phyloP scores from a whole-genome alignment of 2,888 invertebrate genomes.

The Hypercompe scribonia region DNA sequence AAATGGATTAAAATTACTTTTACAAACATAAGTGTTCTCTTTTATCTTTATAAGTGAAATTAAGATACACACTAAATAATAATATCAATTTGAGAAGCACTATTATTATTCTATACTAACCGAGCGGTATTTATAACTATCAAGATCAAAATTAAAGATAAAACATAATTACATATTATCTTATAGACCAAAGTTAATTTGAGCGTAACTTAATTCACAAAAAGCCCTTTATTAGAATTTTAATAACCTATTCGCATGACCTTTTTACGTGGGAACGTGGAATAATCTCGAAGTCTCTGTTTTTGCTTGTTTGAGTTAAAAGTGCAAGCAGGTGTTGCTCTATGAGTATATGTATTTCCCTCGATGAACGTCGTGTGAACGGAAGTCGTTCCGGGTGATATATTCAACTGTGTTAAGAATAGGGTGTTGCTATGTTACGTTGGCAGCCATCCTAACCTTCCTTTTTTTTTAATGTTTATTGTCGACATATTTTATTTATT shows the following conservation, averaged over 20 bases:
- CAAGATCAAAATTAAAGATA: neutral
- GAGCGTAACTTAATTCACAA: neutral
- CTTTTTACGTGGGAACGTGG: slow-evolving; percentile 32
- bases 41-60: neutral
- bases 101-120: neutral
- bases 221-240: neutral
- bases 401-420: slow-evolving; percentile 21
- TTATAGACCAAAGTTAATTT: neutral
- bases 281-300: slow-evolving; percentile 19
- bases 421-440: slow-evolving; percentile 23
- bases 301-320: slow-evolving; percentile 41
- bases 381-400: slow-evolving; percentile 52
- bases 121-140: neutral
- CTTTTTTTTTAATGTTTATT: neutral
- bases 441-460: neutral
- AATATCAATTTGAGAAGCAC: too few relatives aligned
- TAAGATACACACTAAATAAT: neutral
- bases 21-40: too few relatives aligned
- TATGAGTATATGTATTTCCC: slow-evolving; percentile 17
- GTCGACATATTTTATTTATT: too few relatives aligned
- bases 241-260: slow-evolving; percentile 10
- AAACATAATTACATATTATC: neutral
- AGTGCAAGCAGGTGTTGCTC: slow-evolving; percentile 37
- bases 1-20: too few relatives aligned
- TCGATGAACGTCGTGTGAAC: slow-evolving; percentile 50